A percentile compares a stretch with the other conserved stretches of the same genome.
phyloP scores from a whole-genome alignment of 2,113 vertebrate species.

The Myotis brandtii region DNA sequence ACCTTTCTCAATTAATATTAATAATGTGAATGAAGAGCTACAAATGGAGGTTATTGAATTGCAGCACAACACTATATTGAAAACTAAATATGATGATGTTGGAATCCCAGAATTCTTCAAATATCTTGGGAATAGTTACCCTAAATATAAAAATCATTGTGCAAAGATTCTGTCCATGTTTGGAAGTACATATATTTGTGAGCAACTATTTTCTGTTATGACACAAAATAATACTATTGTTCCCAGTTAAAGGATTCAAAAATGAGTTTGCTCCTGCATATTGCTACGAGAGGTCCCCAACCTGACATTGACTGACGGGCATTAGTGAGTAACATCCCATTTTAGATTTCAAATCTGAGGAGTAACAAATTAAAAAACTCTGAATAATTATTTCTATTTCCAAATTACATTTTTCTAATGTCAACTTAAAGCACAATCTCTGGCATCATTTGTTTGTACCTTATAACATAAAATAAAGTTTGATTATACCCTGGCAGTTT shows the following conservation, averaged over 20 bases:
- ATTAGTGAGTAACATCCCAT: neutral
- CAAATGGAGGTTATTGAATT: neutral
- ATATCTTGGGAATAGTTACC: neutral
- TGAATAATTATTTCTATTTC: neutral
- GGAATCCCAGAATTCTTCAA: neutral
- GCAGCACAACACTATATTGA: neutral
- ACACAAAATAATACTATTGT: neutral
- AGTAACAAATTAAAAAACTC: neutral
- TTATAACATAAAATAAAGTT: neutral
- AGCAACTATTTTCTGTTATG: slow-evolving; percentile 8
- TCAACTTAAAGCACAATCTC: neutral
- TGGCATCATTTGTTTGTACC: neutral
- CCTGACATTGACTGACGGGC: neutral
- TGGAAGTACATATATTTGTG: neutral
- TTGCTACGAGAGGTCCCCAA: neutral
- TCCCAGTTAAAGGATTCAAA: neutral
- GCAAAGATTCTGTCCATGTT: neutral
- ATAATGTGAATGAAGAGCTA: neutral
- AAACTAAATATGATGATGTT: neutral
- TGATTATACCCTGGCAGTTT: neutral
- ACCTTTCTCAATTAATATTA: neutral
- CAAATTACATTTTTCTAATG: slow-evolving; percentile 1
- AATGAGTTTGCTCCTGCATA: neutral
- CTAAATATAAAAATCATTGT: neutral
- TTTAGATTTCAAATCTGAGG: slow-evolving; percentile 10